Conservation (phyloP, 2,888 invertebrate genomes). For the Ecdyonurus torrentis region DNA sequence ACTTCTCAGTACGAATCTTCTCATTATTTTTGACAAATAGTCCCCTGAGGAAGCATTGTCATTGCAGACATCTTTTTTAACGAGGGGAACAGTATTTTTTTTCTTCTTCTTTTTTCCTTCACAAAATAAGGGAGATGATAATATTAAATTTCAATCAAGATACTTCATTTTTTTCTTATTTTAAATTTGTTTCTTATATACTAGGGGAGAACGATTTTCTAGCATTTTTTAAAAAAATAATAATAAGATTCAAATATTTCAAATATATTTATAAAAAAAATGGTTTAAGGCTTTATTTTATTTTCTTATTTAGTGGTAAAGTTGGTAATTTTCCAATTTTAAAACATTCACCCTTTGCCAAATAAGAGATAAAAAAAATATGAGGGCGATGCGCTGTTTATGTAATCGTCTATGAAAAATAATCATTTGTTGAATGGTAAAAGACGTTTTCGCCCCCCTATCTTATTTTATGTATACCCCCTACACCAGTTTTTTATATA, state of each 20-base stretch:
- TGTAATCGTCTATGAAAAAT: neutral
- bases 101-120: neutral
- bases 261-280: neutral
- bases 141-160: slow-evolving; percentile 4
- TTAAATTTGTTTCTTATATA: no score
- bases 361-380: neutral
- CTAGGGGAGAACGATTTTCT: no score
- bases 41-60: neutral
- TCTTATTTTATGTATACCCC: no score
- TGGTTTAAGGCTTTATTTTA: neutral
- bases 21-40: slow-evolving; percentile 2
- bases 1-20: neutral
- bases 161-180: no score
- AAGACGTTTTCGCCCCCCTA: no score
- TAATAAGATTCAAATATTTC: no score
- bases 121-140: neutral
- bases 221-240: no score
- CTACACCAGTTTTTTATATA: no score
- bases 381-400: no score
- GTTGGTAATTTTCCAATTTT: neutral
- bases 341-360: neutral
- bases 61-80: neutral
- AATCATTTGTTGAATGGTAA: neutral
- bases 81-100: neutral
- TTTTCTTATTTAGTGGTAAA: neutral